Conservation (phyloP, 2,797 vertebrate species). For the Clamator glandarius region DNA sequence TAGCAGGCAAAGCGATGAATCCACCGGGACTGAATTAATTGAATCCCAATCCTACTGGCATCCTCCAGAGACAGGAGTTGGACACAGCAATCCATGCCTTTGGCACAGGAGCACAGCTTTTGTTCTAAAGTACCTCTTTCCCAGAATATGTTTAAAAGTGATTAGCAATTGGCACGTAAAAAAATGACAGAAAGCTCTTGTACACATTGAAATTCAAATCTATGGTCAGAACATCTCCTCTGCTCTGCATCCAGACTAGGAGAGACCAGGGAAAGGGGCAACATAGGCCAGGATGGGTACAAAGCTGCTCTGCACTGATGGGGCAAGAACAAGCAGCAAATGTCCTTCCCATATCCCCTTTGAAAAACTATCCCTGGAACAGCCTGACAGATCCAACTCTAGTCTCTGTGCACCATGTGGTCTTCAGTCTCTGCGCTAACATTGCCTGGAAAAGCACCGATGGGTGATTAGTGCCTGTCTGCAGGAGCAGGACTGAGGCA, state of each 20-base stretch:
- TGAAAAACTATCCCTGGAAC: not conserved
- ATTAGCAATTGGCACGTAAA: not conserved
- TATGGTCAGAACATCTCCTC: not conserved
- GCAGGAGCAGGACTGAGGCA: not conserved
- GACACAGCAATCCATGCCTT: not conserved
- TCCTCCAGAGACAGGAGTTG: not conserved
- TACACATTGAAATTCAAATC: not conserved
- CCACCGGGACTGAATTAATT: not conserved
- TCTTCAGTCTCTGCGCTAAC: not conserved
- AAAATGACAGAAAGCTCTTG: not conserved
- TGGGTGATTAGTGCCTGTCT: not conserved
- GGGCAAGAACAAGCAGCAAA: not conserved
- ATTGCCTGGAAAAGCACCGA: not conserved
- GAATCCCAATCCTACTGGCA: constrained; percentile 15
- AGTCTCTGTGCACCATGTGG: not conserved
- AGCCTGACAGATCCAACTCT: not conserved
- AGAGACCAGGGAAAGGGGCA: not conserved
- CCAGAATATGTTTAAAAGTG: constrained; percentile 6
- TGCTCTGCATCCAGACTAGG: fast-evolving
- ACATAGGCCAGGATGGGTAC: not conserved
- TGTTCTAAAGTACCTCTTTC: not conserved
- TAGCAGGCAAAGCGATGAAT: not conserved
- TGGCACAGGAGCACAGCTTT: not conserved
- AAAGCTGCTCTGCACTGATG: not conserved
- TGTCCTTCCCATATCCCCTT: not conserved